Percentiles rank a stretch among this genome's conserved stretches.
phyloP scores from a whole-genome alignment of 2,888 invertebrate genomes.

The Lepidocyrtoides sp. region DNA sequence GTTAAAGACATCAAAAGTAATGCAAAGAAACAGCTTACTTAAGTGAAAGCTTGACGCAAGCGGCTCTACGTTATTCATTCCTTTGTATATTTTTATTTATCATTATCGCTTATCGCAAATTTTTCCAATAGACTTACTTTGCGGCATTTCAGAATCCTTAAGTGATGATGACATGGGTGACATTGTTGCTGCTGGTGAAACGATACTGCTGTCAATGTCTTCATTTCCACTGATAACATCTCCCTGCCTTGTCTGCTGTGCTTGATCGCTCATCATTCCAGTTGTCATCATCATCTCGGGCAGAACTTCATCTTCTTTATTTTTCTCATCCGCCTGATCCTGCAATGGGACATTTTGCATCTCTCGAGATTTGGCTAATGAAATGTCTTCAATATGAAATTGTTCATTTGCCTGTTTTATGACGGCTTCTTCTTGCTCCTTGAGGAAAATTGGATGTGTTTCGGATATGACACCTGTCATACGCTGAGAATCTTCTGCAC shows the following conservation, averaged over 20 bases:
- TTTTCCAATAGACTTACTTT: neutral
- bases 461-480: slow-evolving; percentile 26
- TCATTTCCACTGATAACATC: neutral
- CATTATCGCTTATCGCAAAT: no score
- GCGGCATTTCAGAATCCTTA: neutral
- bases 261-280: neutral
- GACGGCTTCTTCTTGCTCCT: neutral
- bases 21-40: neutral
- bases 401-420: neutral
- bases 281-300: slow-evolving; percentile 10
- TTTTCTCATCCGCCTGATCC: neutral
- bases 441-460: neutral
- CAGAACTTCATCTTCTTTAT: neutral
- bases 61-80: no score
- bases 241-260: neutral
- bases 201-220: neutral
- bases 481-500: slow-evolving; percentile 35
- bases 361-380: neutral
- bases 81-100: no score
- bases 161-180: neutral
- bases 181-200: neutral
- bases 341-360: neutral
- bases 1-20: neutral
- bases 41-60: neutral
- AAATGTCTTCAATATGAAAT: neutral